phyloP scores from a whole-genome alignment of 2,888 invertebrate genomes.

The Amiota mariae region DNA sequence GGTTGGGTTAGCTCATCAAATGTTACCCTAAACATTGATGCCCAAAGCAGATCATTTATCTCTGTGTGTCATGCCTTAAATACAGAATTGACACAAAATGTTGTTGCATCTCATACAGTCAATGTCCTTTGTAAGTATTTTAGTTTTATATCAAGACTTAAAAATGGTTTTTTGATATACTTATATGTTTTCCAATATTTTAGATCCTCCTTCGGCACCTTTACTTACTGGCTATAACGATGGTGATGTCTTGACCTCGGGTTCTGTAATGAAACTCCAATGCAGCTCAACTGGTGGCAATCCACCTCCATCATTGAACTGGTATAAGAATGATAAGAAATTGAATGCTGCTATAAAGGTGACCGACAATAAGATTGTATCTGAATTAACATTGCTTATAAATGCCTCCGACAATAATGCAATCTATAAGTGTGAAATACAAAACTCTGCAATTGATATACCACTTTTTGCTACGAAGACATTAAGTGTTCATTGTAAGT shows the following conservation, averaged over 20 bases:
- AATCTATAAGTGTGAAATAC: slow-evolving; percentile 70
- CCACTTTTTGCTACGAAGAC: slow-evolving; percentile 69
- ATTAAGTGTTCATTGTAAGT: slow-evolving; percentile 69
- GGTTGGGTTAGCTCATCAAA: slow-evolving; percentile 70
- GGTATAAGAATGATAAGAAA: slow-evolving; percentile 71
- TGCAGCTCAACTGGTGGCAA: slow-evolving; percentile 70
- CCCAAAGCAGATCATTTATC: slow-evolving; percentile 67
- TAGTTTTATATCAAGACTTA: not conserved
- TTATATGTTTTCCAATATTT: not conserved
- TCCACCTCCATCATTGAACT: slow-evolving; percentile 63
- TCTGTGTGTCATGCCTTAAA: slow-evolving; percentile 70
- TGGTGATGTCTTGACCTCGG: slow-evolving; percentile 68
- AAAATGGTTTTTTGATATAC: not conserved
- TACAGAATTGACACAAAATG: slow-evolving; percentile 68
- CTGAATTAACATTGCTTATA: slow-evolving; percentile 65
- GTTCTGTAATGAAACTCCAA: slow-evolving; percentile 67
- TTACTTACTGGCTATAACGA: slow-evolving; percentile 68
- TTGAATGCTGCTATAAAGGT: slow-evolving; percentile 63
- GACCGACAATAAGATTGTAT: slow-evolving; percentile 63
- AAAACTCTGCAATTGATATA: slow-evolving; percentile 70
- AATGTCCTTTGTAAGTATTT: slow-evolving; percentile 69
- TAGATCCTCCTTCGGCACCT: slow-evolving; percentile 69
- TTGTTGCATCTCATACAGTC: slow-evolving; percentile 69
- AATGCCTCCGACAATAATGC: slow-evolving; percentile 71
- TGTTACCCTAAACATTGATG: slow-evolving; percentile 62